These are phyloP conservation scores for Actenoides hombroni DNA, from an alignment of 2,113 vertebrate species.

Conservation along the genomic window DNA sequence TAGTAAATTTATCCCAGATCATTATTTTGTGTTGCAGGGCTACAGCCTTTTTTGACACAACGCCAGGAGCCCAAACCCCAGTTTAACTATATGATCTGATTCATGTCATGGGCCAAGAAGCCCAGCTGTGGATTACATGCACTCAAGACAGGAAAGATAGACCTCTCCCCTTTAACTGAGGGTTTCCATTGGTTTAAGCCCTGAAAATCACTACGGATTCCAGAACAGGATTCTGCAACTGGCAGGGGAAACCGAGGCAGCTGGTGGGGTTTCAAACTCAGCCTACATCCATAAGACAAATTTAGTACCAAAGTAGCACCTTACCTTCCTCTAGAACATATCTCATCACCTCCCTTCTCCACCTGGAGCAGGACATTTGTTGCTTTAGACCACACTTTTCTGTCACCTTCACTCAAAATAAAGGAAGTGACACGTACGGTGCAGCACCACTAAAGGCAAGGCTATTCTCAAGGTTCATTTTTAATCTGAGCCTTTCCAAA, in stretches of 20 bases:
- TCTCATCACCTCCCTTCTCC: not conserved
- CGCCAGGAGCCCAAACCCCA: not conserved
- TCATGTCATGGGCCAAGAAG: not conserved
- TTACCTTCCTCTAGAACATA: constrained; percentile 9
- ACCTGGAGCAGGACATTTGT: not conserved
- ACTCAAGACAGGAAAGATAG: not conserved
- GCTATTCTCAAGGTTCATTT: constrained; percentile 24
- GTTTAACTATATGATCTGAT: not conserved
- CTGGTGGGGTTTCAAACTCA: not conserved
- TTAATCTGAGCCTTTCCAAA: constrained; percentile 47
- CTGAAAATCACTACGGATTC: not conserved
- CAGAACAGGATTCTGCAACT: not conserved
- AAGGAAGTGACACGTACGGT: constrained; percentile 20
- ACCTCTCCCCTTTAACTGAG: not conserved
- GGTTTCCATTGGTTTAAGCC: not conserved
- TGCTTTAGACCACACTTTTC: constrained; percentile 6
- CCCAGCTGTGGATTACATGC: not conserved
- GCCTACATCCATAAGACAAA: not conserved
- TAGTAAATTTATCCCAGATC: not conserved
- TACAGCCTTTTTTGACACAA: not conserved
- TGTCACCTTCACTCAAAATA: constrained; percentile 43
- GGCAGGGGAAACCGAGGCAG: not conserved
- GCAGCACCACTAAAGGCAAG: constrained; percentile 19
- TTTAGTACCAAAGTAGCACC: constrained; percentile 4
- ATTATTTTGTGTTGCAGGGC: not conserved